Percentiles rank a stretch among this genome's conserved stretches.
These are phyloP conservation scores for Tetranychus truncatus DNA, from an alignment of 2,888 invertebrate species.

Conservation along the genomic window DNA sequence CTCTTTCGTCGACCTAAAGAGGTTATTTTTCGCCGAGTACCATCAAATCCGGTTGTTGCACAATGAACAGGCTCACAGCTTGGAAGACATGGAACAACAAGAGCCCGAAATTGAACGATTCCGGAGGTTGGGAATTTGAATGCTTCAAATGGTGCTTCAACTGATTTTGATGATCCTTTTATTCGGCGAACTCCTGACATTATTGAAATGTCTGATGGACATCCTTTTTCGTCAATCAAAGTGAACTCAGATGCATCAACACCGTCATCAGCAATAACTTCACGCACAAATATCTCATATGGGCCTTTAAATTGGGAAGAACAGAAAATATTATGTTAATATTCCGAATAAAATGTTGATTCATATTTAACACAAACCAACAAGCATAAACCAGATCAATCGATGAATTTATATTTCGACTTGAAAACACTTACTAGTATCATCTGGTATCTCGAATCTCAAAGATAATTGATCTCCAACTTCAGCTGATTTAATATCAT, in stretches of 20 bases:
- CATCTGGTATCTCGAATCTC: slow-evolving; percentile 76
- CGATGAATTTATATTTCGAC: background rate
- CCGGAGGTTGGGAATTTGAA: slow-evolving; percentile 91
- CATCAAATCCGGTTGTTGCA: slow-evolving; percentile 41
- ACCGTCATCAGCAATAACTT: slow-evolving; percentile 83
- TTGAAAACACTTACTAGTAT: slow-evolving; percentile 43
- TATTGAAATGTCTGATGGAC: slow-evolving; percentile 79
- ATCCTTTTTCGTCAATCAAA: slow-evolving; percentile 75
- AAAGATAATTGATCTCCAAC: slow-evolving; percentile 79
- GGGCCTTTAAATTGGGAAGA: slow-evolving; percentile 36
- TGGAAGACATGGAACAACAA: slow-evolving; percentile 84
- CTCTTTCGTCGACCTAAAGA: slow-evolving; percentile 66
- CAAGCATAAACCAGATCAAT: background rate
- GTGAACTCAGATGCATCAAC: slow-evolving; percentile 79
- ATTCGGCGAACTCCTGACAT: slow-evolving; percentile 80
- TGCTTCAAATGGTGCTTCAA: slow-evolving; percentile 77
- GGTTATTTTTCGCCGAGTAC: slow-evolving; percentile 37
- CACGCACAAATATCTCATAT: slow-evolving; percentile 83
- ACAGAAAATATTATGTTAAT: background rate
- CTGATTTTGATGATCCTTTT: slow-evolving; percentile 41
- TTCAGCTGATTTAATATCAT: slow-evolving; percentile 66
- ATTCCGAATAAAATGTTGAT: background rate
- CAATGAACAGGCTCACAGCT: slow-evolving; percentile 77
- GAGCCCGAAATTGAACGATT: slow-evolving; percentile 81
- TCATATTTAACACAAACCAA: background rate